phyloP scores from a whole-genome alignment of 1,140 invertebrate genomes.

The Cylas formicarius region DNA sequence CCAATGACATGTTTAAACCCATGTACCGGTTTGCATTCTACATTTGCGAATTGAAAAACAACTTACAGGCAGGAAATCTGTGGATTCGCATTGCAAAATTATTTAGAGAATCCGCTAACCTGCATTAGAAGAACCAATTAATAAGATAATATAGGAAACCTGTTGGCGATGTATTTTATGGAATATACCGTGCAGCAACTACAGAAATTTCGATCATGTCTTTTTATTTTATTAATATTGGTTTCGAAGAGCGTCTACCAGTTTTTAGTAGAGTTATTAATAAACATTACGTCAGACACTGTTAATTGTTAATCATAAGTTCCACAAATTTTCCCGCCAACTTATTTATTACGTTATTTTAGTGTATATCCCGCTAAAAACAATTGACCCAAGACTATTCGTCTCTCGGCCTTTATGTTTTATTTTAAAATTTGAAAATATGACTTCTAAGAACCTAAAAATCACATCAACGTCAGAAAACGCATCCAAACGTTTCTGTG shows the following conservation, averaged over 20 bases:
- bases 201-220: background rate
- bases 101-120: background rate
- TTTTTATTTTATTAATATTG: slow-evolving; percentile 1
- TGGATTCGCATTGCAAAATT: slow-evolving; percentile 12
- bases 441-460: no score
- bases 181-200: background rate
- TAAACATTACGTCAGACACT: no score
- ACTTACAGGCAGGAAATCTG: slow-evolving; percentile 19
- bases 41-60: background rate
- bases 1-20: background rate
- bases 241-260: background rate
- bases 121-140: slow-evolving; percentile 7
- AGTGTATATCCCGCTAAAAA: no score
- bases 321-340: no score
- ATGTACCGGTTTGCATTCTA: background rate
- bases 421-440: no score
- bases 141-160: background rate
- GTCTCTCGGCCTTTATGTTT: no score
- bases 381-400: no score
- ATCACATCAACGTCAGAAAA: no score
- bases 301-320: no score
- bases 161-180: background rate
- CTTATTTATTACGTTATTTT: no score
- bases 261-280: background rate
- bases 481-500: no score